Conservation (phyloP, 2,888 invertebrate genomes). For the Eilema caniola region DNA sequence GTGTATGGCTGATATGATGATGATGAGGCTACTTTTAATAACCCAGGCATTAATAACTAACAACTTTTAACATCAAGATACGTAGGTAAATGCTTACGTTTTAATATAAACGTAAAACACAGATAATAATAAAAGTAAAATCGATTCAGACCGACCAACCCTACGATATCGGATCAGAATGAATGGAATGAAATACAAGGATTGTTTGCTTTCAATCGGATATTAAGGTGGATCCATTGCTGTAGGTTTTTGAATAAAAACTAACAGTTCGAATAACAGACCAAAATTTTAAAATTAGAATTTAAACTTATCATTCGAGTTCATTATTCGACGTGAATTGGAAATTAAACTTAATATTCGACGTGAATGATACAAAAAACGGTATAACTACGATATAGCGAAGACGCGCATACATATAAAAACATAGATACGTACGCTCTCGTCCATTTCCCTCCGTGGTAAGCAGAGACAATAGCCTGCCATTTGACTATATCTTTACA, state of each 20-base stretch:
- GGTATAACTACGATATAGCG: no score
- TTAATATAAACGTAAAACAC: no score
- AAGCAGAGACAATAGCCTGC: no score
- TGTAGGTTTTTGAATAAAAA: constrained; percentile 50
- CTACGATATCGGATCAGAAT: constrained; percentile 48
- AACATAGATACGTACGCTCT: no score
- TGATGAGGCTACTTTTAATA: no score
- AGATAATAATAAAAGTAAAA: neutral
- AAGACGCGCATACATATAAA: no score
- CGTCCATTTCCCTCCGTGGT: no score
- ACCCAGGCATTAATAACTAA: no score
- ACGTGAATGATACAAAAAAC: neutral
- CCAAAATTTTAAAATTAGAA: neutral
- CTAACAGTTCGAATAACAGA: constrained; percentile 31
- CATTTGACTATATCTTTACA: no score
- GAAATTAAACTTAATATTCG: neutral
- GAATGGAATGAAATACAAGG: constrained; percentile 68
- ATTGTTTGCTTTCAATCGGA: constrained; percentile 66
- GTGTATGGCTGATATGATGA: no score
- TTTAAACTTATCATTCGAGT: neutral
- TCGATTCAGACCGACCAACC: constrained; percentile 42
- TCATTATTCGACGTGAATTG: neutral
- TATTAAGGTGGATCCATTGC: constrained; percentile 60
- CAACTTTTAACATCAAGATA: no score
- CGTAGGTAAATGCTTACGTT: no score